Conservation (phyloP, 2,888 invertebrate genomes). For the Chymomyza procnemis region DNA sequence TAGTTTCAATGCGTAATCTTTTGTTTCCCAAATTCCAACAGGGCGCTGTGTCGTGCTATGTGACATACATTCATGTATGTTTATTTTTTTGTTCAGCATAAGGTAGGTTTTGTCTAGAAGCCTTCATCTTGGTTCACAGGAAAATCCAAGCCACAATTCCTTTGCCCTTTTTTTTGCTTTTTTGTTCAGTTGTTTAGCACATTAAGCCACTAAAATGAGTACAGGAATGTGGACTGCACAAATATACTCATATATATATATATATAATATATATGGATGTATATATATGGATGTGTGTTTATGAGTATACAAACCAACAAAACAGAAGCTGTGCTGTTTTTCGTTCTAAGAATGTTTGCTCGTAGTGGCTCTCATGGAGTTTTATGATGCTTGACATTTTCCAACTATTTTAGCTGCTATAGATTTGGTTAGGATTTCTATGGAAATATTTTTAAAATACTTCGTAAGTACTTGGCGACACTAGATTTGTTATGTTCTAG, state of each 20-base stretch:
- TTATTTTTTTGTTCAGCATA: not conserved
- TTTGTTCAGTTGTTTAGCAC: constrained; percentile 57
- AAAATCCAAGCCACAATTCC: not conserved
- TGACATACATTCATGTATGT: not conserved
- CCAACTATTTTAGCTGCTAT: too few relatives aligned
- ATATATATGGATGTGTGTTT: not conserved
- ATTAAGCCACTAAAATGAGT: constrained; percentile 64
- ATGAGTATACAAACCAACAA: too few relatives aligned
- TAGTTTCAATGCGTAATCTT: too few relatives aligned
- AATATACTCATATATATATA: not conserved
- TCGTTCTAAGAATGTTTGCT: too few relatives aligned
- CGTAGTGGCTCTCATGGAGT: too few relatives aligned
- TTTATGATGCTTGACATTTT: too few relatives aligned
- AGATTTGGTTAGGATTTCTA: too few relatives aligned
- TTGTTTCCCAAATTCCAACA: not conserved
- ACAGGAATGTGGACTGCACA: not conserved
- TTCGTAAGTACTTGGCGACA: too few relatives aligned
- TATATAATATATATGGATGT: not conserved
- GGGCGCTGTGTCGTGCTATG: not conserved
- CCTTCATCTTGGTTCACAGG: not conserved
- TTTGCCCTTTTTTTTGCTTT: constrained; percentile 35
- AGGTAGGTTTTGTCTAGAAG: not conserved
- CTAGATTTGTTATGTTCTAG: too few relatives aligned
- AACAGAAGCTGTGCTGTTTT: too few relatives aligned
- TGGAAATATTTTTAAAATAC: too few relatives aligned